Evolutionary conservation across 2,888 invertebrate species (phyloP).

Genomic region (Athrips mouffetella): DNA sequence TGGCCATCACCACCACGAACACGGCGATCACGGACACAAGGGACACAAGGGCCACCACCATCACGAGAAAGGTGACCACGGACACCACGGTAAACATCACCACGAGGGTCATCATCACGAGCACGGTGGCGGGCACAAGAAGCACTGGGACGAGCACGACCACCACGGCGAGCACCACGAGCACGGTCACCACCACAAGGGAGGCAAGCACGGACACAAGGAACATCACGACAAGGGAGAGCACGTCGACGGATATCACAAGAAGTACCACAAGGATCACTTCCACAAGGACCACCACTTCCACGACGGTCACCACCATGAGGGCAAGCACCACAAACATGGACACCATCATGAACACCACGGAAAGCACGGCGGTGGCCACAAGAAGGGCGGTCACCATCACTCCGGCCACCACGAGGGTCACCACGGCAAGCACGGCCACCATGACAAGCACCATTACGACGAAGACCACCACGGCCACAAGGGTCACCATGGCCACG

Average conservation of each 20-base stretch:
- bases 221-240: constrained; percentile 91
- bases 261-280: constrained; percentile 92
- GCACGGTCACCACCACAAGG: constrained; percentile 87
- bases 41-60: constrained; percentile 87
- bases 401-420: constrained; percentile 87
- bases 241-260: constrained; percentile 88
- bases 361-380: constrained; percentile 84
- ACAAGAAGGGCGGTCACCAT: constrained; percentile 89
- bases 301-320: constrained; percentile 91
- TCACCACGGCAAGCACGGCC: constrained; percentile 87
- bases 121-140: constrained; percentile 87
- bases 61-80: constrained; percentile 87
- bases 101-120: constrained; percentile 85
- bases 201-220: constrained; percentile 88
- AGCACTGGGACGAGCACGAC: constrained; percentile 86
- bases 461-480: constrained; percentile 88
- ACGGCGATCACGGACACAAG: constrained; percentile 86
- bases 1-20: constrained; percentile 81
- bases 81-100: constrained; percentile 87
- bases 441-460: constrained; percentile 88
- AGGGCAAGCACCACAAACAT: constrained; percentile 89
- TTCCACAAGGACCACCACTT: constrained; percentile 92
- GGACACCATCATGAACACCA: constrained; percentile 86
- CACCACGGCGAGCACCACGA: constrained; percentile 87
- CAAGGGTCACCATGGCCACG: constrained; percentile 88